These are phyloP conservation scores for Onychomys leucogaster DNA, from an alignment of 2,797 vertebrate genomes.

Conservation along the genomic window DNA sequence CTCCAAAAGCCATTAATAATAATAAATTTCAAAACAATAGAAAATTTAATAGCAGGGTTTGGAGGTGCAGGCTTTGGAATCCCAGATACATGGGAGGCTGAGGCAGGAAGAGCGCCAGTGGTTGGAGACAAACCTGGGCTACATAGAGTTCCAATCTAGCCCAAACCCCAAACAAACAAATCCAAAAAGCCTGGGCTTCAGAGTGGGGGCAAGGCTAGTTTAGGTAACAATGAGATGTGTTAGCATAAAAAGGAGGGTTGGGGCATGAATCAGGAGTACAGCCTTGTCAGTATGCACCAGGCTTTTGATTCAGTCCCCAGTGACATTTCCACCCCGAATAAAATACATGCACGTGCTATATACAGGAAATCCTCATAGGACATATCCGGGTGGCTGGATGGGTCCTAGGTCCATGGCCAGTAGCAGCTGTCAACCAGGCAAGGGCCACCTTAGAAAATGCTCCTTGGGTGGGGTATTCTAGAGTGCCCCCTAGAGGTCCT, in stretches of 20 bases:
- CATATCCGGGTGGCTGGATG: not conserved
- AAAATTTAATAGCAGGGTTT: not conserved
- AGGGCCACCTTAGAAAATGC: not conserved
- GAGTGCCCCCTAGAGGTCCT: not conserved
- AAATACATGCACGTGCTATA: not conserved
- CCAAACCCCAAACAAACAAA: not conserved
- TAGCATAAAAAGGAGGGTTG: not conserved
- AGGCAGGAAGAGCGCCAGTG: not conserved
- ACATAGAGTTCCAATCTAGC: not conserved
- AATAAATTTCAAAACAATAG: not conserved
- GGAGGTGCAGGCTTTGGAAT: not conserved
- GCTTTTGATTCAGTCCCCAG: not conserved
- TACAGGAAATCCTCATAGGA: not conserved
- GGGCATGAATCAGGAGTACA: not conserved
- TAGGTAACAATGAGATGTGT: not conserved
- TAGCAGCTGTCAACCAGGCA: not conserved
- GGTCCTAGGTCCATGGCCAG: not conserved
- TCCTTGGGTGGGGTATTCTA: not conserved
- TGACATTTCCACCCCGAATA: not conserved
- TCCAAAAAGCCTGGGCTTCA: not conserved
- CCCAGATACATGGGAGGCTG: not conserved
- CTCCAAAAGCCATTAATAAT: not conserved
- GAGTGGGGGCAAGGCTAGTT: not conserved
- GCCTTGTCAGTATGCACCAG: not conserved
- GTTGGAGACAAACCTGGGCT: not conserved